Evolutionary conservation across 2,888 invertebrate species (phyloP), one percentile per base, ranked within the genome.

Genomic region (Patella ulyssiponensis): DNA sequence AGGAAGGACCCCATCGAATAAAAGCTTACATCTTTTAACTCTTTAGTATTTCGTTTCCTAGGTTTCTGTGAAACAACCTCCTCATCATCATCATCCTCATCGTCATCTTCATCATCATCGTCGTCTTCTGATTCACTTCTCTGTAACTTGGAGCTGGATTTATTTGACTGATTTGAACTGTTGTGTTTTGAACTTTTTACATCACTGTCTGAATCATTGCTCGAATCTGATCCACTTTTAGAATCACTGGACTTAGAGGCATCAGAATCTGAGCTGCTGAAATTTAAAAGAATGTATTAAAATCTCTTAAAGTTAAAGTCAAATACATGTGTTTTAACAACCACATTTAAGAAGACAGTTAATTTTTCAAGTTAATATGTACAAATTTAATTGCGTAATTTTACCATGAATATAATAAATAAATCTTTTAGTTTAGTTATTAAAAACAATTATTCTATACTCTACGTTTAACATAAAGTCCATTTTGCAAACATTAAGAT

Each of bases 201-300:
- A 54, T 78, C 79, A 56, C 71, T 79, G 52, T 71, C 80, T 44
- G 75, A 77, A 75, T 76, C 73, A 54, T 75, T 81, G 15, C 73
- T 72, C 11, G 71, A 72, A n/a, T 72, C 73, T 15, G 71, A 56
- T n/a, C 56, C 71, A 76, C 76, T 76, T 51, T 71, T 71, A 9
- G 75, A 76, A 52, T 76, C 69, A 80, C 83, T 82, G 17, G 76
- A 79, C 7, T 83, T 87, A 69, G 82, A 86, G n/a, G 88, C 86
- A n/a, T 83, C 88, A n/a, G 88, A 88, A 73, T 85, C 87, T 20
- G 89, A 89, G 3, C 64, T 64, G 64, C 64, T 64, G 64, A 20
- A 64, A 64, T 44, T 44, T 7, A 44, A 44, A 44, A 44, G 44
- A 44, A 44, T 9, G 44, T 44, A 44, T 44, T 9, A 0, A 44